A percentile compares a stretch with the other conserved stretches of the same genome.
Evolutionary conservation across 2,797 vertebrate species (phyloP).

Genomic region (Melanogrammus aeglefinus): DNA sequence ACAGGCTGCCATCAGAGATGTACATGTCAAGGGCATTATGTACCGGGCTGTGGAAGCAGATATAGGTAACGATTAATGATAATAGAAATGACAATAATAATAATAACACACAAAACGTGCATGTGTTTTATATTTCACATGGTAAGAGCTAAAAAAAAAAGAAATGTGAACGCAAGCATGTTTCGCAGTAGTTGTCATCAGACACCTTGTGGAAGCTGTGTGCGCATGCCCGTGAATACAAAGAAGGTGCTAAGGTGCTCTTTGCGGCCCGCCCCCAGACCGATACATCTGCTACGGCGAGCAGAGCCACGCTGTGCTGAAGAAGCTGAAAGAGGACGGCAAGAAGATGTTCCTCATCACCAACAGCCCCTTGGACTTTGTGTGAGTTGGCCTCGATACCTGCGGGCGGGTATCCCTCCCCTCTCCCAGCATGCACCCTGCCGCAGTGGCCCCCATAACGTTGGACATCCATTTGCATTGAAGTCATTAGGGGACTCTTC

Average conservation of each 20-base stretch:
- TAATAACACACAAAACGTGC: background rate
- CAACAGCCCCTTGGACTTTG: constrained; percentile 97
- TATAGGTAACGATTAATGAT: constrained; percentile 78
- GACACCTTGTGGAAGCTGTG: background rate
- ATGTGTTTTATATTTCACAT: background rate
- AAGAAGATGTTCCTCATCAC: constrained; percentile 99
- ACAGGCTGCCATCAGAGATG: constrained; percentile 94
- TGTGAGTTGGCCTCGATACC: constrained; percentile 77
- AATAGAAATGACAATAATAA: background rate
- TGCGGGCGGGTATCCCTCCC: no score
- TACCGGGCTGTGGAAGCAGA: constrained; percentile 94
- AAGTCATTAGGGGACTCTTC: background rate
- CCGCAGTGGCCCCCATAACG: background rate
- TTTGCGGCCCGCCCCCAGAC: constrained; percentile 62
- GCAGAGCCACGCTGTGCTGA: constrained; percentile 90
- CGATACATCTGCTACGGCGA: constrained; percentile 96
- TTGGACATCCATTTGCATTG: background rate
- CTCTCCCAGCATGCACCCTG: no score
- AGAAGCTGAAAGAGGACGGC: constrained; percentile 86
- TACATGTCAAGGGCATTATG: constrained; percentile 96
- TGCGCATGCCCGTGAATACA: background rate
- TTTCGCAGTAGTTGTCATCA: background rate
- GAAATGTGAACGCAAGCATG: background rate
- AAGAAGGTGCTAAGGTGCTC: background rate
- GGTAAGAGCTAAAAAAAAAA: background rate